Evolutionary conservation across 2,113 vertebrate genomes (phyloP).

Genomic region (Heptranchias perlo): DNA sequence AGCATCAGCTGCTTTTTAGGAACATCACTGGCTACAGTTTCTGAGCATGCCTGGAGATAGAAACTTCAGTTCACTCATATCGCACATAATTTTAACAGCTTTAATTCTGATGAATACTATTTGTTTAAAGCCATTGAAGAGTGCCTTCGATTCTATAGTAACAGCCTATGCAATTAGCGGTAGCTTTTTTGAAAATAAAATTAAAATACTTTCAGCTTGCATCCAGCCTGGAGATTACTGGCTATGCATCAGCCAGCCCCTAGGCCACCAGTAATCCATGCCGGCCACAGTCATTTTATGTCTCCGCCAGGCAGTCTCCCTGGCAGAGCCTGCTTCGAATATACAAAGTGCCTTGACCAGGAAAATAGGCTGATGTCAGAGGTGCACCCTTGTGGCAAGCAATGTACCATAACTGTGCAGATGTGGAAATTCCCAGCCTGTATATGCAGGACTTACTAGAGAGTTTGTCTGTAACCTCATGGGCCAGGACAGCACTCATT

Average conservation of each 20-base stretch:
- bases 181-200: background rate
- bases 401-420: background rate
- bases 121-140: background rate
- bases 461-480: background rate
- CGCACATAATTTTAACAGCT: background rate
- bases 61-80: background rate
- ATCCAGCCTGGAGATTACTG: background rate
- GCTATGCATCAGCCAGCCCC: background rate
- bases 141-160: background rate
- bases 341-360: background rate
- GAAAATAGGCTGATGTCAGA: background rate
- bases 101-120: background rate
- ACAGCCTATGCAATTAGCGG: background rate
- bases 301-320: background rate
- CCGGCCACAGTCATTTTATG: background rate
- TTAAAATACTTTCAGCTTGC: background rate
- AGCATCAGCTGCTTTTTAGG: background rate
- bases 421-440: background rate
- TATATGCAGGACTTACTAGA: background rate
- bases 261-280: background rate
- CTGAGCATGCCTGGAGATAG: background rate
- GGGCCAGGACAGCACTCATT: background rate
- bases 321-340: background rate
- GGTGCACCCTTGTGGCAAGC: background rate
- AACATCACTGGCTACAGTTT: background rate